Conservation (phyloP, 2,888 invertebrate species). For the Nomada fucata region DNA sequence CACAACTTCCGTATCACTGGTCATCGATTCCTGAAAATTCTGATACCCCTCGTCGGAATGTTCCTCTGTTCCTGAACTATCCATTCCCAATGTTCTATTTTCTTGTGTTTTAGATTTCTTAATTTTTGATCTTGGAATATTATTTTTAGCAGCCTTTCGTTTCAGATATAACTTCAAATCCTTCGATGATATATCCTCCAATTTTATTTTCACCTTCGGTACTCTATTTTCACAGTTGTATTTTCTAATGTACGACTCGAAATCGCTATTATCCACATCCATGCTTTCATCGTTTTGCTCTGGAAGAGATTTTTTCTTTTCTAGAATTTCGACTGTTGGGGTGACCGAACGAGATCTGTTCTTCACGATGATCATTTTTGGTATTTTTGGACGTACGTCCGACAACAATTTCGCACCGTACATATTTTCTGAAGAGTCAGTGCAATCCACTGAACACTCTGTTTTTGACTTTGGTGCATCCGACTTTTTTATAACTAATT, state of each 20-base stretch:
- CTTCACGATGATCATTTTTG: constrained; percentile 82
- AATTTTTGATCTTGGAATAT: constrained; percentile 77
- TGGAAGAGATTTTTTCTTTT: constrained; percentile 23
- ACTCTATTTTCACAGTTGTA: constrained; percentile 44
- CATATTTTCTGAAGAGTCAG: constrained; percentile 8
- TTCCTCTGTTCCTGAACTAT: constrained; percentile 34
- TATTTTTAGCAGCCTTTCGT: constrained; percentile 66
- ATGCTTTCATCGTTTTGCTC: constrained; percentile 34
- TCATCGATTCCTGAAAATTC: background rate
- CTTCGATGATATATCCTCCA: constrained; percentile 65
- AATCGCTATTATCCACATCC: constrained; percentile 53
- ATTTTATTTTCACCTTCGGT: constrained; percentile 76
- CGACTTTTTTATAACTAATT: constrained; percentile 77
- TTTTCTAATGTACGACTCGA: constrained; percentile 47
- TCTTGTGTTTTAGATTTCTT: constrained; percentile 69
- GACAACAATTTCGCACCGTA: constrained; percentile 39
- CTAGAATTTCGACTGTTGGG: constrained; percentile 76
- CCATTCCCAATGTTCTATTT: constrained; percentile 5
- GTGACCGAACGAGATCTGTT: constrained; percentile 79
- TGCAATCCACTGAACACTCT: background rate
- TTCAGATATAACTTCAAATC: constrained; percentile 49
- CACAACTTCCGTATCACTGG: constrained; percentile 17
- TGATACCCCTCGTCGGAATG: constrained; percentile 2
- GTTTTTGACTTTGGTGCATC: constrained; percentile 69
- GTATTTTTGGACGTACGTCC: constrained; percentile 78